These are phyloP conservation scores for Liodrosophila aerea DNA, from an alignment of 2,888 invertebrate species.

Conservation along the genomic window DNA sequence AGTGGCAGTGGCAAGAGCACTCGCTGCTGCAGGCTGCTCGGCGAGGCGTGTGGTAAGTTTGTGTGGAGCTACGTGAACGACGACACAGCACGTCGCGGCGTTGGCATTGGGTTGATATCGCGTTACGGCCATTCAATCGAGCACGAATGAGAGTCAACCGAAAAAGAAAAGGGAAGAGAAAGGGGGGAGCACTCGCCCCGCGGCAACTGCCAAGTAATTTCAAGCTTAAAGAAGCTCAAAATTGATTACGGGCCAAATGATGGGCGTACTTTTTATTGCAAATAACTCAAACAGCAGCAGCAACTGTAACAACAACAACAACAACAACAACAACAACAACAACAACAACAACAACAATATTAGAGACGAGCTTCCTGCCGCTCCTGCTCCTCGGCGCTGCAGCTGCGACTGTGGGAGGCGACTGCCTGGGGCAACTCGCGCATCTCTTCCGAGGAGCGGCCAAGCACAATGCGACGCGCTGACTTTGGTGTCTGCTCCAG, in stretches of 20 bases:
- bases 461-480: conserved; percentile 46
- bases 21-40: conserved; percentile 40
- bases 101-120: conserved; percentile 1
- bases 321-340: conserved; percentile 16
- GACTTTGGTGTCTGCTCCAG: conserved; percentile 64
- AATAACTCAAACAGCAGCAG: conserved; percentile 19
- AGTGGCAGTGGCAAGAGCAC: conserved; percentile 30
- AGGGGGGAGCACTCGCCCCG: conserved; percentile 29
- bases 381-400: conserved; percentile 11
- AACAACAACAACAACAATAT: conserved; percentile 16
- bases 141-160: too few species aligned
- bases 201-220: conserved; percentile 63
- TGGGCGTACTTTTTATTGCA: conserved; percentile 38
- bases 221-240: conserved; percentile 68
- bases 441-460: conserved; percentile 64
- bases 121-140: conserved; percentile 8
- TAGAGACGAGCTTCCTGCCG: conserved; percentile 28
- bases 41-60: conserved; percentile 54
- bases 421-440: conserved; percentile 50
- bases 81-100: conserved; percentile 6
- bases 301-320: conserved; percentile 13
- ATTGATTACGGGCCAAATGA: conserved; percentile 57
- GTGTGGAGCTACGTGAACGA: conserved; percentile 42
- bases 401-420: conserved; percentile 1
- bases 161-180: not conserved